Percentiles rank a stretch among this genome's conserved stretches.
Conservation (phyloP, 2,113 vertebrate species). For the Rhinoderma darwinii region DNA sequence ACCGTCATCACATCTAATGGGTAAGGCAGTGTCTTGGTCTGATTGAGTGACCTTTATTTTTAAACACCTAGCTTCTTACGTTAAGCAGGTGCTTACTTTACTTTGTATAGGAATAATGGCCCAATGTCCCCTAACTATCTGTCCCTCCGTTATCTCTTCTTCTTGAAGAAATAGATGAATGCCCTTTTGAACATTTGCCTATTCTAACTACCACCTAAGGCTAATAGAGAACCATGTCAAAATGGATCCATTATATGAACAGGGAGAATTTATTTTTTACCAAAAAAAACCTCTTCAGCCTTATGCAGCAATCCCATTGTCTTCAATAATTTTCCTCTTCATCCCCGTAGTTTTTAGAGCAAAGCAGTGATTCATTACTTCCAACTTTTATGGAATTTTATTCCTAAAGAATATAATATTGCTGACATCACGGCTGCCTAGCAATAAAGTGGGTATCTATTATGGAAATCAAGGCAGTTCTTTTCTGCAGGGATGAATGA, state of each 20-base stretch:
- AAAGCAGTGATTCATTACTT: conserved; percentile 3
- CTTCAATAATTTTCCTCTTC: background rate
- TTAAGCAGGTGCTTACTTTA: too few species aligned
- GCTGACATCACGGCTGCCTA: conserved; percentile 12
- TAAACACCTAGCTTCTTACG: too few species aligned
- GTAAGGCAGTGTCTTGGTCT: too few species aligned
- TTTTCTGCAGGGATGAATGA: conserved; percentile 12
- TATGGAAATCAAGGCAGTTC: conserved; percentile 12
- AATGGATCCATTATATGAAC: background rate
- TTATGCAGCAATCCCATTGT: background rate
- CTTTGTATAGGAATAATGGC: too few species aligned
- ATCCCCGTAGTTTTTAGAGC: background rate
- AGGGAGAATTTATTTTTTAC: background rate
- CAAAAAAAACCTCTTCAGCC: background rate
- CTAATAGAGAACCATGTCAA: background rate
- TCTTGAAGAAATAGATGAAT: too few species aligned
- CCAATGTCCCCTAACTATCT: too few species aligned
- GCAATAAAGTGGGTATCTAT: conserved; percentile 12
- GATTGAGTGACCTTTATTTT: too few species aligned
- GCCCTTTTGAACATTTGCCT: too few species aligned
- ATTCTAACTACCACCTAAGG: too few species aligned
- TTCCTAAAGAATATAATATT: background rate
- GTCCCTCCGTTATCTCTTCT: too few species aligned
- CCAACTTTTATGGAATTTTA: conserved; percentile 5
- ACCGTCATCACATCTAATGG: too few species aligned